phyloP scores from a whole-genome alignment of 1,140 invertebrate genomes.

The Hylaeus anthracinus region DNA sequence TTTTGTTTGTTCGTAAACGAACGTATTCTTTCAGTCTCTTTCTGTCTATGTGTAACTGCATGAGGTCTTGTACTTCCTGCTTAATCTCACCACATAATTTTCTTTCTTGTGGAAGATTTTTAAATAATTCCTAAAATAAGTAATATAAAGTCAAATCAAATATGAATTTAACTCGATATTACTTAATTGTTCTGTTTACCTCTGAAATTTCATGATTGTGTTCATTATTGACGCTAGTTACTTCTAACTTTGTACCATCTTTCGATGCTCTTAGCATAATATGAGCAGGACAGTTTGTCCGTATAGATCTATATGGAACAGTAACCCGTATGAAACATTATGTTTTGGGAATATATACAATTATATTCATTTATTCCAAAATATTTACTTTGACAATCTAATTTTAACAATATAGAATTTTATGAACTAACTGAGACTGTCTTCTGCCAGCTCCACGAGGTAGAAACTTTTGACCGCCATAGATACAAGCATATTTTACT shows the following conservation, averaged over 20 bases:
- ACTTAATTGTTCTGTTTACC: constrained; percentile 45
- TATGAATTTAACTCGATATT: neutral
- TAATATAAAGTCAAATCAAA: neutral
- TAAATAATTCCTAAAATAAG: constrained; percentile 72
- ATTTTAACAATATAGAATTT: constrained; percentile 9
- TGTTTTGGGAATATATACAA: neutral
- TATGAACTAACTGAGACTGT: constrained; percentile 74
- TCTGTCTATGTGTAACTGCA: constrained; percentile 76
- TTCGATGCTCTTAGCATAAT: constrained; percentile 80
- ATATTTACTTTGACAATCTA: neutral
- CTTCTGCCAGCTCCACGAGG: constrained; percentile 76
- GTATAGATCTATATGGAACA: constrained; percentile 72
- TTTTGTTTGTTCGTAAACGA: constrained; percentile 74
- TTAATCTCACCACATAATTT: constrained; percentile 77
- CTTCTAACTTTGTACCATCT: constrained; percentile 79
- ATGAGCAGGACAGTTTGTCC: constrained; percentile 79
- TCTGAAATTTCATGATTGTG: constrained; percentile 80
- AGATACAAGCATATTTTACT: constrained; percentile 80
- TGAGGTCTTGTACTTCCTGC: constrained; percentile 78
- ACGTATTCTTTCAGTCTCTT: constrained; percentile 78
- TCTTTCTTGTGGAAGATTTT: constrained; percentile 78
- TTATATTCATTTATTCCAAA: neutral
- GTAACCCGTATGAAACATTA: constrained; percentile 21
- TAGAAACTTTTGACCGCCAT: constrained; percentile 79
- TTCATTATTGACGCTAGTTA: constrained; percentile 79